Base-by-base conservation (phyloP, 2,797 vertebrate species). In the Falco columbarius region DNA sequence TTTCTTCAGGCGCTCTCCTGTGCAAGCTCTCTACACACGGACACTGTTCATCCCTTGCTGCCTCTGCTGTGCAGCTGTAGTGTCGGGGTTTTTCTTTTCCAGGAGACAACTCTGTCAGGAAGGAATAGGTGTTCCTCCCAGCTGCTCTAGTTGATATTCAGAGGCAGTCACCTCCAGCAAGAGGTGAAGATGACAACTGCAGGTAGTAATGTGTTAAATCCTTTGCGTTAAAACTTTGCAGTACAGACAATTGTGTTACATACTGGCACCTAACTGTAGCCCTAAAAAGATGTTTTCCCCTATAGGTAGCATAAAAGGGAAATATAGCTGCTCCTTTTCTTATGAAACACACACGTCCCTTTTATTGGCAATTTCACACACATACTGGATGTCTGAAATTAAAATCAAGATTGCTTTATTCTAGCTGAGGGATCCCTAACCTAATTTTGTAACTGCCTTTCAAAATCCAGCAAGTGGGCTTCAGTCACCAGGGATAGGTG, bases 321-420 rank as follows among this genome's bases (percentile, higher is more conserved):
- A 83, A 65, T 22, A 61, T 0, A 68, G 9, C 29, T 0, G 0
- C 2, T 4, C 73, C 84, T 59, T 82, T 62, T 13, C 32, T 58
- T 22, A 47, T 7, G 38, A 86, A 72, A 81, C 6, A 17, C 23
- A 32, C 2, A 8, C 4, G 5, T 36, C 85, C 29, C 44, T 73
- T 51, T 20, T 71, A 4, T 9, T 55, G 36, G 16, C n/a, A 87
- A 32, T 63, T 85, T 85, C 15, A 59, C 16, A 38, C 7, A 38
- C 7, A 44, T 5, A 65, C 24, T 47, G 12, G 26, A 22, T 40
- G 17, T 80, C 66, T 66, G 40, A 92, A 93, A 90, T 67, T 27
- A 87, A 91, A 90, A 91, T 76, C 66, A 46, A 55, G 16, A 67
- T 63, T 62, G 36, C 10, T 91, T 96, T 96, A 73, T 67, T 61